These are phyloP conservation scores for Plodia interpunctella DNA, from an alignment of 1,140 invertebrate genomes.

Conservation along the genomic window DNA sequence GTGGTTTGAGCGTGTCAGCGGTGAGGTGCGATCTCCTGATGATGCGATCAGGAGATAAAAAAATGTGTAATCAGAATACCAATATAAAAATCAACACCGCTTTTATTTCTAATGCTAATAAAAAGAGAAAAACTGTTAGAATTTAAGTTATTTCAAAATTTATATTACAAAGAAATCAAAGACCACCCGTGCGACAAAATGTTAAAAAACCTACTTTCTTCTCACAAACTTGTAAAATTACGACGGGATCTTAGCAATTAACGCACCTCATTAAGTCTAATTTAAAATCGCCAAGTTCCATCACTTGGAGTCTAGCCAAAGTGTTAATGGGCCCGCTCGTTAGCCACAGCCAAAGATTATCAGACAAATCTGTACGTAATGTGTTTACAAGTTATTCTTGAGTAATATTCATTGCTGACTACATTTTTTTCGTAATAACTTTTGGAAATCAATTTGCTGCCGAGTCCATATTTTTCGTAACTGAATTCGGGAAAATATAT, in stretches of 20 bases:
- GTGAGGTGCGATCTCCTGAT: too few species aligned
- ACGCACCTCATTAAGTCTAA: slow-evolving; percentile 1
- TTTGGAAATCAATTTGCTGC: too few species aligned
- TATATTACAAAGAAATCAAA: background rate
- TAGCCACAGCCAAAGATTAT: slow-evolving; percentile 55
- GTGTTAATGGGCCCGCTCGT: slow-evolving; percentile 54
- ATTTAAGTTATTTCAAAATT: too few species aligned
- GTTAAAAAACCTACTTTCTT: background rate
- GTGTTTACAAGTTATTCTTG: slow-evolving; percentile 43
- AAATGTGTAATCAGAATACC: too few species aligned
- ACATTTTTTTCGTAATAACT: slow-evolving; percentile 1
- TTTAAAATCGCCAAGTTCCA: slow-evolving; percentile 18
- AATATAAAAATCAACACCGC: too few species aligned
- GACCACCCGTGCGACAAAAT: background rate
- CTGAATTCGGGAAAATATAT: too few species aligned
- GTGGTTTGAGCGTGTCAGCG: too few species aligned
- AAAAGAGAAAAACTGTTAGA: too few species aligned
- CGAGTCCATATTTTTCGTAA: too few species aligned
- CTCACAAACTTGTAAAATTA: background rate
- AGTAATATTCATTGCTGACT: background rate
- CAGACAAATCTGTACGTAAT: slow-evolving; percentile 44
- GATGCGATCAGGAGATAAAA: too few species aligned
- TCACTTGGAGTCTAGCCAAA: slow-evolving; percentile 25
- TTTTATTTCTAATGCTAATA: too few species aligned
- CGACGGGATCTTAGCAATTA: background rate